Conservation (phyloP, 1,140 invertebrate species). For the Drosophila ficusphila region DNA sequence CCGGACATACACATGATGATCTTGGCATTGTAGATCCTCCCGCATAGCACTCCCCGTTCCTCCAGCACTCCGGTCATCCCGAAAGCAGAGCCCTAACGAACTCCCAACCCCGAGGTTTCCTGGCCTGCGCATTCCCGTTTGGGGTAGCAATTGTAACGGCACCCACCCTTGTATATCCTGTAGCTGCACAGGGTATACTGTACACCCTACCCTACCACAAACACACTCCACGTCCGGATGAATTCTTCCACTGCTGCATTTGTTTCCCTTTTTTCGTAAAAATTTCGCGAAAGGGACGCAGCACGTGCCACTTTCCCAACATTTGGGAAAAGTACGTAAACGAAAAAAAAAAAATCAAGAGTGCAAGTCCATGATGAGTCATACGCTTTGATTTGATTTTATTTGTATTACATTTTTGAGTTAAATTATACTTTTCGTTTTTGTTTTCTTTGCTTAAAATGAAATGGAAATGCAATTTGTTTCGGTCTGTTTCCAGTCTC, state of each 20-base stretch:
- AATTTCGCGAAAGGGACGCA: slow-evolving; percentile 33
- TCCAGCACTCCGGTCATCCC: slow-evolving; percentile 6
- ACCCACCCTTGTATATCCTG: slow-evolving; percentile 23
- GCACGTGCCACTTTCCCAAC: slow-evolving; percentile 76
- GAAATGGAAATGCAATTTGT: slow-evolving; percentile 72
- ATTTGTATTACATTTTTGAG: slow-evolving; percentile 30
- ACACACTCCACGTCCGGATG: slow-evolving; percentile 25
- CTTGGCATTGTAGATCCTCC: too few relatives aligned
- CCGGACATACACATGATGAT: too few relatives aligned
- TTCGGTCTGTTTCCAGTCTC: slow-evolving; percentile 62
- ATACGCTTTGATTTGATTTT: slow-evolving; percentile 46
- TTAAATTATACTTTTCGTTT: slow-evolving; percentile 44
- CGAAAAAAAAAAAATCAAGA: slow-evolving; percentile 8
- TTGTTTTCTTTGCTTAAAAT: slow-evolving; percentile 14
- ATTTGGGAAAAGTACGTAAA: slow-evolving; percentile 11
- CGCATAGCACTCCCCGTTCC: too few relatives aligned
- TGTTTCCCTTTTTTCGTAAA: slow-evolving; percentile 6
- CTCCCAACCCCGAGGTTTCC: slow-evolving; percentile 6
- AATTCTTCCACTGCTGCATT: slow-evolving; percentile 36
- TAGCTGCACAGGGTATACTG: too few relatives aligned
- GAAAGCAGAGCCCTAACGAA: slow-evolving; percentile 2
- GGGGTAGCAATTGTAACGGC: slow-evolving; percentile 44
- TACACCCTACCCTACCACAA: slow-evolving; percentile 4
- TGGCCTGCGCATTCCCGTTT: slow-evolving; percentile 38
- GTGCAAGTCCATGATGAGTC: slow-evolving; percentile 47